These are phyloP conservation scores for Malthinus flaveolus DNA, from an alignment of 2,888 invertebrate species.

Conservation along the genomic window DNA sequence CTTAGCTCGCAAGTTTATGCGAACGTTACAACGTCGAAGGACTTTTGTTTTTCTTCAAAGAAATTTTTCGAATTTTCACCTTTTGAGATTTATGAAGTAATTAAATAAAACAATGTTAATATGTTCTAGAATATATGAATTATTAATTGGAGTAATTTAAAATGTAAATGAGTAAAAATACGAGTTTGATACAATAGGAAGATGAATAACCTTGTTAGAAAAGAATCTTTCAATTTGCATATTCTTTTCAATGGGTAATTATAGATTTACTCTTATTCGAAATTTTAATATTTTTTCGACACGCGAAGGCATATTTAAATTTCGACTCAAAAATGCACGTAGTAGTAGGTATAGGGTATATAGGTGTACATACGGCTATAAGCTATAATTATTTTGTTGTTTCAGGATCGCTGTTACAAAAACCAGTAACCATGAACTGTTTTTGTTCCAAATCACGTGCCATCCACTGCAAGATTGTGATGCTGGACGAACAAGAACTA, in stretches of 20 bases:
- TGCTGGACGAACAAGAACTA: constrained; percentile 88
- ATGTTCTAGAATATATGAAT: too few species aligned
- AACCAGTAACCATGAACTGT: constrained; percentile 46
- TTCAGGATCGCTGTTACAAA: constrained; percentile 1
- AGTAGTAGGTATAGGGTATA: too few species aligned
- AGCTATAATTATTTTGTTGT: constrained; percentile 11
- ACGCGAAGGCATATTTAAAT: constrained; percentile 7
- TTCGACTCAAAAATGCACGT: neutral
- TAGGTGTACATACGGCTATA: neutral
- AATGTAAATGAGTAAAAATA: too few species aligned
- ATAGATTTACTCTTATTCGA: constrained; percentile 8
- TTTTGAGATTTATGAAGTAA: too few species aligned
- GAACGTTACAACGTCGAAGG: too few species aligned
- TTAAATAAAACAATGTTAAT: too few species aligned
- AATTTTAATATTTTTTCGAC: constrained; percentile 8
- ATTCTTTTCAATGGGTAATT: constrained; percentile 8
- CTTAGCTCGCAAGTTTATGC: too few species aligned
- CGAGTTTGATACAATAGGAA: too few species aligned
- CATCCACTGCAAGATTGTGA: constrained; percentile 75
- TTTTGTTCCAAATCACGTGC: constrained; percentile 50
- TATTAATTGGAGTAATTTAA: too few species aligned
- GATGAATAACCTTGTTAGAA: constrained; percentile 9
- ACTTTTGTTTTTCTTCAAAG: too few species aligned
- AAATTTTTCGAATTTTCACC: too few species aligned
- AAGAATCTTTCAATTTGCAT: constrained; percentile 8